These are phyloP conservation scores for Ditula angustiorana DNA, from an alignment of 2,888 invertebrate species.

Conservation along the genomic window DNA sequence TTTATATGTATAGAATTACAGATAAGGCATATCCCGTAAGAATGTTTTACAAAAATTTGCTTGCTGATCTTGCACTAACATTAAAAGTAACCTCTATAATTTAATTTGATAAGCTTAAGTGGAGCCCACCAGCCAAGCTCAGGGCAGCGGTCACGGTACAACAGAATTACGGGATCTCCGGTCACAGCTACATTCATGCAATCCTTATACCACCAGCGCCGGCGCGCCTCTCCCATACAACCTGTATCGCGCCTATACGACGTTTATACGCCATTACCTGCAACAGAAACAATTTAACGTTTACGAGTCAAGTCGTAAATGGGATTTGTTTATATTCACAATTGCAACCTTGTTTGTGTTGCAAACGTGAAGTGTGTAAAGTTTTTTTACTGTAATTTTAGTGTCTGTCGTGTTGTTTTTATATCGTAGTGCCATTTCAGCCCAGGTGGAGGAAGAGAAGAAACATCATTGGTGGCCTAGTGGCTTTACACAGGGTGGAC, in stretches of 20 bases:
- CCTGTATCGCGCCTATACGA: constrained; percentile 20
- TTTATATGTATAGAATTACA: too few relatives aligned
- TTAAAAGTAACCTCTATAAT: too few relatives aligned
- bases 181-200: constrained; percentile 38
- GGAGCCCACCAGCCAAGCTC: constrained; percentile 15
- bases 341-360: constrained; percentile 66
- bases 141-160: constrained; percentile 50
- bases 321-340: constrained; percentile 68
- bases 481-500: too few relatives aligned
- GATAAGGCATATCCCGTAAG: too few relatives aligned
- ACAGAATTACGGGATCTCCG: constrained; percentile 64
- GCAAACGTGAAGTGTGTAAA: constrained; percentile 54
- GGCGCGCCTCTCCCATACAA: not conserved
- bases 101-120: constrained; percentile 1
- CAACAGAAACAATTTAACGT: constrained; percentile 75
- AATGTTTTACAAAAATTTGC: too few relatives aligned
- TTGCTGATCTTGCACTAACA: too few relatives aligned
- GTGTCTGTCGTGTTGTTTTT: not conserved
- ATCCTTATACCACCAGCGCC: constrained; percentile 18
- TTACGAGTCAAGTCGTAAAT: constrained; percentile 80
- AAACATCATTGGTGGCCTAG: too few relatives aligned
- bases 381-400: constrained; percentile 24
- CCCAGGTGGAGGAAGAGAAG: not conserved
- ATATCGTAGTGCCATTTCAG: not conserved
- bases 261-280: constrained; percentile 46